Evolutionary conservation across 2,113 vertebrate genomes (phyloP).

Genomic region (Hippopotamus amphibius): DNA sequence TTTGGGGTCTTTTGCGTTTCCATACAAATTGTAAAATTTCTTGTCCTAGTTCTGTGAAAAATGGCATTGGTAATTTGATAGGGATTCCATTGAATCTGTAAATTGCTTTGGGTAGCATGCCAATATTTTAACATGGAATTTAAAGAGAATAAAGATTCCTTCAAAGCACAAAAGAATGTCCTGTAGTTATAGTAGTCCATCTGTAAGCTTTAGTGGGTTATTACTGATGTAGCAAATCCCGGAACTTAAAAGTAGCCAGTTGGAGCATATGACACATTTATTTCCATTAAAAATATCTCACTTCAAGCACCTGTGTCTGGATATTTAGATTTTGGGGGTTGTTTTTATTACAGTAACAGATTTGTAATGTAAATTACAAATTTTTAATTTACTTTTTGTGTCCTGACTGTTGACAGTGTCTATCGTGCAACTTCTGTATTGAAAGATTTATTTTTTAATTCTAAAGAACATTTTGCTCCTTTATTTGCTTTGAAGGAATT

Average conservation of each 20-base stretch:
- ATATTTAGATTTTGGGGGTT: not conserved
- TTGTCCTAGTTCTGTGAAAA: too few relatives aligned
- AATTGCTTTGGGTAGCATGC: not conserved
- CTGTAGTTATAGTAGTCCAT: not conserved
- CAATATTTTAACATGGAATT: slow-evolving; percentile 11
- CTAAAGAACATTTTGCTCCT: not conserved
- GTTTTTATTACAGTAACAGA: not conserved
- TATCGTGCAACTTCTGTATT: not conserved
- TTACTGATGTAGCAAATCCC: not conserved
- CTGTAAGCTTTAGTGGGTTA: not conserved
- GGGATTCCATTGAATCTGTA: too few relatives aligned
- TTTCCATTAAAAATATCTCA: not conserved
- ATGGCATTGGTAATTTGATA: too few relatives aligned
- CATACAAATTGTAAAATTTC: too few relatives aligned
- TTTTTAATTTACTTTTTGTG: not conserved
- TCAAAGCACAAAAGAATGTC: not conserved
- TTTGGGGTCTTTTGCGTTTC: too few relatives aligned
- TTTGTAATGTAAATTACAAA: not conserved
- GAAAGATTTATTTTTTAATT: not conserved
- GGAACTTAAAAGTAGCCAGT: not conserved
- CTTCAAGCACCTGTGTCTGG: not conserved
- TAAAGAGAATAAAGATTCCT: not conserved
- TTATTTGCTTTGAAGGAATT: slow-evolving; percentile 27
- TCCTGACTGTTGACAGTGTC: not conserved
- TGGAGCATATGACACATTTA: not conserved